These are phyloP conservation scores for Eurystomus glaucurus DNA, from an alignment of 2,797 vertebrate genomes.

Conservation along the genomic window DNA sequence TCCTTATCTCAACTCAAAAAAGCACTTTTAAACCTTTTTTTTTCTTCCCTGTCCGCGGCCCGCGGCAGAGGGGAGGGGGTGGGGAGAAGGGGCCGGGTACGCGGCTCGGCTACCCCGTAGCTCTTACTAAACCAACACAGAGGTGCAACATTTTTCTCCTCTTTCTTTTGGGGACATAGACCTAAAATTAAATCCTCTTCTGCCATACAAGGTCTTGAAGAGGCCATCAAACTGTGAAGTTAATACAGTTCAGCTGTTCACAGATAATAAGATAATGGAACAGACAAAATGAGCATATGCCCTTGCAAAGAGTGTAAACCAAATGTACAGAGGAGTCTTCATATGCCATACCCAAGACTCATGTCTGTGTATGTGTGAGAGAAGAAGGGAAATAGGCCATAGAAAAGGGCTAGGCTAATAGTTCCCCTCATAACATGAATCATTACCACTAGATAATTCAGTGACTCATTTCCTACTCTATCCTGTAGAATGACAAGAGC, in stretches of 20 bases:
- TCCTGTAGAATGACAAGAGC: not conserved
- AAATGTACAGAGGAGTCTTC: not conserved
- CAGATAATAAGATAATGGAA: not conserved
- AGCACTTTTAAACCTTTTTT: no score
- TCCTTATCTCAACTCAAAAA: no score
- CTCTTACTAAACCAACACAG: no score
- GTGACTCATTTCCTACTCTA: not conserved
- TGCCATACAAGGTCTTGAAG: not conserved
- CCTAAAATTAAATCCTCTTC: not conserved
- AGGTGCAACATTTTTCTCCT: not conserved
- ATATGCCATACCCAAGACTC: not conserved
- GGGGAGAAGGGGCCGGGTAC: no score
- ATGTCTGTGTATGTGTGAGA: fast-evolving
- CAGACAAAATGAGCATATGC: not conserved
- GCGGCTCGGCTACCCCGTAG: no score
- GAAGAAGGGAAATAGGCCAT: not conserved
- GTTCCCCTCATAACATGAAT: not conserved
- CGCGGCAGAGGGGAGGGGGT: no score
- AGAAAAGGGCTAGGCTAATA: not conserved
- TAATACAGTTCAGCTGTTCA: not conserved
- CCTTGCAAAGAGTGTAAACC: not conserved
- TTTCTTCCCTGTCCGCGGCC: no score
- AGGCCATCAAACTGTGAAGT: not conserved
- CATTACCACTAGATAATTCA: not conserved
- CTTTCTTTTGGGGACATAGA: not conserved